These are phyloP conservation scores for Pseudoips prasinana DNA, from an alignment of 2,888 invertebrate species.

Conservation along the genomic window DNA sequence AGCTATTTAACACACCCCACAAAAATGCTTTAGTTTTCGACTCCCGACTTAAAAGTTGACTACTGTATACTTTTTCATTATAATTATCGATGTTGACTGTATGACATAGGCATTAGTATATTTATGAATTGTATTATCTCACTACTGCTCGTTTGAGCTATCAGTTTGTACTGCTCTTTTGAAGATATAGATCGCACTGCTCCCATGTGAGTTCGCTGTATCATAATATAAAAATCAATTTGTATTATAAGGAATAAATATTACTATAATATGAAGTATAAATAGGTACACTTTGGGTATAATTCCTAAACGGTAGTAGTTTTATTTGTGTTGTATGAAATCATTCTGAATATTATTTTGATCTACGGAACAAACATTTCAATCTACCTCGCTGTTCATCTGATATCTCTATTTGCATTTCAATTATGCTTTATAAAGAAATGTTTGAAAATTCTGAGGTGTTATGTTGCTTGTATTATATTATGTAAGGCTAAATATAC, in stretches of 20 bases:
- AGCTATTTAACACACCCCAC: conserved; percentile 10
- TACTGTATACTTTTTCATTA: conserved; percentile 10
- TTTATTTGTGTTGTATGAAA: conserved; percentile 27
- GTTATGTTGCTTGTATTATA: conserved; percentile 32
- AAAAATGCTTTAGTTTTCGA: conserved; percentile 15
- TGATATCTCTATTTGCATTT: conserved; percentile 48
- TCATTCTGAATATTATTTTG: conserved; percentile 21
- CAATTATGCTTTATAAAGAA: conserved; percentile 28
- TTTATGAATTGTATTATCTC: conserved; percentile 6
- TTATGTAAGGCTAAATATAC: conserved; percentile 38
- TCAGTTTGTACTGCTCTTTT: too few relatives aligned
- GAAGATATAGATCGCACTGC: too few relatives aligned
- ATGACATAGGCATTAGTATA: conserved; percentile 15
- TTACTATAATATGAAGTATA: conserved; percentile 32
- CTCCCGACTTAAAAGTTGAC: conserved; percentile 9
- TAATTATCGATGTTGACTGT: conserved; percentile 9
- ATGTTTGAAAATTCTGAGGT: conserved; percentile 31
- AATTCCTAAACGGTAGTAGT: conserved; percentile 40
- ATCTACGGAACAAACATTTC: conserved; percentile 47
- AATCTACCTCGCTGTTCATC: conserved; percentile 60
- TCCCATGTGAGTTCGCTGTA: too few relatives aligned
- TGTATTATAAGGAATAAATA: too few relatives aligned
- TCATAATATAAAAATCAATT: too few relatives aligned
- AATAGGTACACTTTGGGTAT: conserved; percentile 27
- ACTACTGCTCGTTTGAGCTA: background rate